A percentile compares a stretch with the other conserved stretches of the same genome.
phyloP scores from a whole-genome alignment of 2,888 invertebrate species.

The Lycocerus yunnanus region DNA sequence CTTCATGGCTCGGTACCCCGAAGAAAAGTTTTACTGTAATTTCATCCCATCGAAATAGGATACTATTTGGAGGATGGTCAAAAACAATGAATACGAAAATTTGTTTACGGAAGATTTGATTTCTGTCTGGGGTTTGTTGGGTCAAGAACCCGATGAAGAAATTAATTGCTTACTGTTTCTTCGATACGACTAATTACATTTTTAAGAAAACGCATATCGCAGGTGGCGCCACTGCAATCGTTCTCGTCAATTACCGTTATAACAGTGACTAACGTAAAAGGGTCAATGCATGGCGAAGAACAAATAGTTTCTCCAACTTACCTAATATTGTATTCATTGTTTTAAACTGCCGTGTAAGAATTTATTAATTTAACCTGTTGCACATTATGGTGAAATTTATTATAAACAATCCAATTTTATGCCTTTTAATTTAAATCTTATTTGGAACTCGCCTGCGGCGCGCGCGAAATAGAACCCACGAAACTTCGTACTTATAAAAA shows the following conservation, averaged over 20 bases:
- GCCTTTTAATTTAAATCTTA: background rate
- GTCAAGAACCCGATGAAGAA: background rate
- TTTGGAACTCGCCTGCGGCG: background rate
- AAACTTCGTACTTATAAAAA: no score
- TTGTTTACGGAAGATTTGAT: background rate
- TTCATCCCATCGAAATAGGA: background rate
- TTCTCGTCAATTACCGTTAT: background rate
- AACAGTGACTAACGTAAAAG: background rate
- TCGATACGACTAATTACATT: background rate
- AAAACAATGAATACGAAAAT: background rate
- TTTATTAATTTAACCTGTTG: background rate
- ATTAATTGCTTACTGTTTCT: background rate
- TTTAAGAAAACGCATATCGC: background rate
- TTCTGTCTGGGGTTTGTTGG: background rate
- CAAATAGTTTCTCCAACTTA: background rate
- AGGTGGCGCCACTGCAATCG: background rate
- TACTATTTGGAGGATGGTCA: background rate
- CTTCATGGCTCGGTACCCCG: background rate
- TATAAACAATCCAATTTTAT: background rate
- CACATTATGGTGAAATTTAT: background rate
- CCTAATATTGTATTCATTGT: background rate
- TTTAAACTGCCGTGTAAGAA: background rate
- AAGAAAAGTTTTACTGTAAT: background rate
- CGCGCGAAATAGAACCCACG: no score
- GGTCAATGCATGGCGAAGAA: background rate